These are phyloP conservation scores for Coregonus ussuriensis DNA, from an alignment of 2,797 vertebrate genomes.

Conservation along the genomic window DNA sequence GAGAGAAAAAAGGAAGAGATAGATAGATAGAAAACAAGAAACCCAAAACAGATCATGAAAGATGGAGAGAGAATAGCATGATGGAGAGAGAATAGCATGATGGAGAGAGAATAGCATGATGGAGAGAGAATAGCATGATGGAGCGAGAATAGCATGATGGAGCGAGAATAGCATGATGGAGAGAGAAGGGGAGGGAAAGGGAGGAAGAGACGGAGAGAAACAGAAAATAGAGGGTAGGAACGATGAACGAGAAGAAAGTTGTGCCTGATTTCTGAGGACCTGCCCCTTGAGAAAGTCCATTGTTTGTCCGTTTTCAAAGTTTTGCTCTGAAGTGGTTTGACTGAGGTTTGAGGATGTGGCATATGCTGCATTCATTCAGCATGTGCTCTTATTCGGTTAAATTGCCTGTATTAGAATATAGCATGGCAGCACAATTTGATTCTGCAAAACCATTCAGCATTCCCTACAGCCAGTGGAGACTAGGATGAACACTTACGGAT, in stretches of 20 bases:
- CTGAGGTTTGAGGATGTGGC: background rate
- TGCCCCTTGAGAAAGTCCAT: background rate
- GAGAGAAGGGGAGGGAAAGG: background rate
- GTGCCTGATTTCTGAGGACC: background rate
- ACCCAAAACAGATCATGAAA: background rate
- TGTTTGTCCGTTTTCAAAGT: background rate
- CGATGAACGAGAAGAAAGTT: background rate
- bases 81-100: no score
- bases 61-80: background rate
- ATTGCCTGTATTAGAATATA: background rate
- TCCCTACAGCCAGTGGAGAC: background rate
- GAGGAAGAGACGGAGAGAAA: slow-evolving; percentile 5
- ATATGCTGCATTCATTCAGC: background rate
- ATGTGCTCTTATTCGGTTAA: background rate
- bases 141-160: no score
- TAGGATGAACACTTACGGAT: background rate
- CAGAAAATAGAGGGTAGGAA: background rate
- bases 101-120: no score
- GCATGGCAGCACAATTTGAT: background rate
- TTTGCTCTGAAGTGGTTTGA: background rate
- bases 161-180: background rate
- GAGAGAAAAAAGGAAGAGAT: background rate
- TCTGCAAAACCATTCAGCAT: background rate
- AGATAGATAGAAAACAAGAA: background rate
- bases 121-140: no score